These are phyloP conservation scores for Chaetorhynchus papuensis DNA, from an alignment of 2,113 vertebrate genomes.

Conservation along the genomic window DNA sequence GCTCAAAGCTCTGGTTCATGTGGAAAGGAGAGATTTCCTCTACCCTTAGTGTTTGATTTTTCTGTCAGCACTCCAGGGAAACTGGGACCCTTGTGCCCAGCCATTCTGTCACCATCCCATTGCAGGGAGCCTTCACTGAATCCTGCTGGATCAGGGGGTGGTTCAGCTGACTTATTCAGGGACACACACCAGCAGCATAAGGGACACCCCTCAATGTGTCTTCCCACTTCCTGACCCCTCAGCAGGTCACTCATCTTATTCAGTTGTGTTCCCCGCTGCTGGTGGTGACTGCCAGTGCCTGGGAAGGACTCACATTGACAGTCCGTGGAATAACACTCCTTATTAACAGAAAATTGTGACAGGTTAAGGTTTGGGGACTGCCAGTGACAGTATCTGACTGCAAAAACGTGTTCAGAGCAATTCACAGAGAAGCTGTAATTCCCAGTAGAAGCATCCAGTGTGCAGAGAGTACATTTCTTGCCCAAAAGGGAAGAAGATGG, in stretches of 20 bases:
- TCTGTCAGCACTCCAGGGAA: neutral
- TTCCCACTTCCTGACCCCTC: neutral
- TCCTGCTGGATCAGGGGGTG: neutral
- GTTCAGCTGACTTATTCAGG: neutral
- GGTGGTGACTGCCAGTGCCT: neutral
- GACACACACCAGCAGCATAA: neutral
- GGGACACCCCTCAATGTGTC: neutral
- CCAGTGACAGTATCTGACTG: neutral
- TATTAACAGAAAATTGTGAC: neutral
- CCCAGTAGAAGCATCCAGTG: neutral
- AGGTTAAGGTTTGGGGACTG: neutral
- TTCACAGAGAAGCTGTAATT: neutral
- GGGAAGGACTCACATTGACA: neutral
- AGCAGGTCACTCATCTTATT: neutral
- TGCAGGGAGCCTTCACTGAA: neutral
- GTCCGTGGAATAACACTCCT: neutral
- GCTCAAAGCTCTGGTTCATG: neutral
- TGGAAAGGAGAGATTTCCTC: neutral
- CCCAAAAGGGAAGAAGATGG: neutral
- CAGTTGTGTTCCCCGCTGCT: neutral
- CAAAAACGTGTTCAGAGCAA: neutral
- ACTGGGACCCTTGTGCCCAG: fast-evolving
- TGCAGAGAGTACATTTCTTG: neutral
- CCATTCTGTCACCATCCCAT: neutral
- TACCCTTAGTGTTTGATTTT: neutral